Conservation (phyloP, 2,888 invertebrate genomes). For the Brachypterus glaber region DNA sequence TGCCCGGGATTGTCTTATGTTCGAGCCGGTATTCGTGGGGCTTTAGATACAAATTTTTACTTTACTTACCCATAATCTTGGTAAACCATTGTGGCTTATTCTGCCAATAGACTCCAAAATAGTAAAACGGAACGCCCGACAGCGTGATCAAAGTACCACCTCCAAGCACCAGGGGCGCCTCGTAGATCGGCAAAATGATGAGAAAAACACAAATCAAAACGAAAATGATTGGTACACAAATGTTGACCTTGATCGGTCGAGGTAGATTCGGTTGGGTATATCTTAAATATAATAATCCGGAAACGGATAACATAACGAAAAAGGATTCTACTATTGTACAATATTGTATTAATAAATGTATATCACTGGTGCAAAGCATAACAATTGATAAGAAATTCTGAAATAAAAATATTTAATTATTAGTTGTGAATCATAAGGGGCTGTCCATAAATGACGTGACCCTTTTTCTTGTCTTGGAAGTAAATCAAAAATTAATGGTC, state of each 20-base stretch:
- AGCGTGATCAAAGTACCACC: conserved; percentile 69
- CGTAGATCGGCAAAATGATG: conserved; percentile 67
- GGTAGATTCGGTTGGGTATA: conserved; percentile 68
- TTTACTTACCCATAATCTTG: conserved; percentile 52
- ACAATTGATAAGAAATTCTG: conserved; percentile 75
- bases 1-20: too few species aligned
- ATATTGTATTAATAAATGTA: conserved; percentile 81
- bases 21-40: too few species aligned
- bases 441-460: too few species aligned
- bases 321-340: conserved; percentile 87
- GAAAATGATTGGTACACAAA: conserved; percentile 61
- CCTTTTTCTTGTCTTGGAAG: too few species aligned
- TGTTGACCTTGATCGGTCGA: conserved; percentile 72
- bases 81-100: conserved; percentile 54
- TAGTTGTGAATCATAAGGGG: too few species aligned
- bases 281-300: conserved; percentile 74
- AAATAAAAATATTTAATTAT: conserved; percentile 29
- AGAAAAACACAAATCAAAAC: conserved; percentile 68
- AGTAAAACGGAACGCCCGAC: conserved; percentile 78
- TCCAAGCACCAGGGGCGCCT: conserved; percentile 69
- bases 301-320: conserved; percentile 80
- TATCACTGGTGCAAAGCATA: conserved; percentile 76
- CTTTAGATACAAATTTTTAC: too few species aligned
- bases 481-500: too few species aligned
- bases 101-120: conserved; percentile 58